Conservation (phyloP, 1,140 invertebrate genomes). For the Hyles euphorbiae region DNA sequence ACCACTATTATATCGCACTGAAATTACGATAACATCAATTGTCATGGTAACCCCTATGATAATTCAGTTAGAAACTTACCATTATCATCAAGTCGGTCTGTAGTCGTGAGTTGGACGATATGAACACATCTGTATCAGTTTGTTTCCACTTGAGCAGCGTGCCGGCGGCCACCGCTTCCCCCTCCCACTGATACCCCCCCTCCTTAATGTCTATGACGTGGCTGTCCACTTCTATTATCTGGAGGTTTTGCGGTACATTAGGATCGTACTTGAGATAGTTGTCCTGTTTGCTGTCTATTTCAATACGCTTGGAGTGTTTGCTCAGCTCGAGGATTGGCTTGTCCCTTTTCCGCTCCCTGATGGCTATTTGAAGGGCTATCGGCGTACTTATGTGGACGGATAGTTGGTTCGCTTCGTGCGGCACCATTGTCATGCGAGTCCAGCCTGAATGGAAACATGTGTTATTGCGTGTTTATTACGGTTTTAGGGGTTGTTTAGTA, state of each 20-base stretch:
- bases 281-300: constrained; percentile 41
- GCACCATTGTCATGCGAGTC: constrained; percentile 58
- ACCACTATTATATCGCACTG: too few species aligned
- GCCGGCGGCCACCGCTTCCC: constrained; percentile 49
- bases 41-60: too few species aligned
- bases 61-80: constrained; percentile 33
- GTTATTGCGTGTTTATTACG: background rate
- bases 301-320: constrained; percentile 51
- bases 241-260: constrained; percentile 59
- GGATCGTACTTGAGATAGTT: constrained; percentile 62
- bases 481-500: background rate
- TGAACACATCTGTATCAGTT: constrained; percentile 47
- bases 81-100: constrained; percentile 64
- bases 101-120: constrained; percentile 46
- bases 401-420: constrained; percentile 53
- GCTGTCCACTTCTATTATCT: constrained; percentile 61
- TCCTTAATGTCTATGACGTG: constrained; percentile 63
- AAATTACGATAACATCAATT: too few species aligned
- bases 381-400: constrained; percentile 55
- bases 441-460: constrained; percentile 33
- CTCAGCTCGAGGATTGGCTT: constrained; percentile 51
- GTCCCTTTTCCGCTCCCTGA: constrained; percentile 49
- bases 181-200: constrained; percentile 45
- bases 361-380: constrained; percentile 43
- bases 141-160: constrained; percentile 50